Conservation (phyloP, 2,888 invertebrate genomes). For the Falcaria lacertinaria region DNA sequence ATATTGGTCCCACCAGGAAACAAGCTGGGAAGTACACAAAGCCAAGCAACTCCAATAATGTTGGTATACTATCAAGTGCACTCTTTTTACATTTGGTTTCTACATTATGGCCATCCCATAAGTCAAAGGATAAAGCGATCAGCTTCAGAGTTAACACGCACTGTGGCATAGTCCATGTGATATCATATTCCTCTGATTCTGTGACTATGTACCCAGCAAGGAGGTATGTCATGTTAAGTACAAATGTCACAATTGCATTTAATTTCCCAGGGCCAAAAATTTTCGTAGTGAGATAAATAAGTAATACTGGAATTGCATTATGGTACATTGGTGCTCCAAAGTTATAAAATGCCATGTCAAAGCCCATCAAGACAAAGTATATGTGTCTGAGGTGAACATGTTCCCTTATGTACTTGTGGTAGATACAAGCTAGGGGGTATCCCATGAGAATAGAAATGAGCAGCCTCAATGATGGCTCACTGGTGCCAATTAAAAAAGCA, state of each 20-base stretch:
- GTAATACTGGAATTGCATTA: slow-evolving; percentile 84
- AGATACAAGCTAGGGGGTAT: slow-evolving; percentile 62
- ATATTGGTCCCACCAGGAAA: slow-evolving; percentile 97
- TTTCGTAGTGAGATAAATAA: slow-evolving; percentile 85
- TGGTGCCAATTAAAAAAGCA: slow-evolving; percentile 75
- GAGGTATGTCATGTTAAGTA: slow-evolving; percentile 90
- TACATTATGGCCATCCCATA: slow-evolving; percentile 86
- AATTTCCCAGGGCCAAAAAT: slow-evolving; percentile 82
- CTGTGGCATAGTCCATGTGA: slow-evolving; percentile 98
- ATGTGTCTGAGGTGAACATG: slow-evolving; percentile 80
- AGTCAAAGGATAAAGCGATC: slow-evolving; percentile 90
- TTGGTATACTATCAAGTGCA: slow-evolving; percentile 81
- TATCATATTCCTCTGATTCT: slow-evolving; percentile 93
- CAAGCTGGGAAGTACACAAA: slow-evolving; percentile 93
- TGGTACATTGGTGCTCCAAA: slow-evolving; percentile 92
- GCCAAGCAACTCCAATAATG: slow-evolving; percentile 88
- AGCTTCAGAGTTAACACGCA: slow-evolving; percentile 94
- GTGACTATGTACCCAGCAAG: slow-evolving; percentile 88
- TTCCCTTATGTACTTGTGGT: slow-evolving; percentile 44
- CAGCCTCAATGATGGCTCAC: slow-evolving; percentile 82
- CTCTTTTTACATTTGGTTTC: neutral
- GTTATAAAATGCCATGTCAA: slow-evolving; percentile 89
- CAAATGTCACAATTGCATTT: slow-evolving; percentile 85
- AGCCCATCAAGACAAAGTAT: slow-evolving; percentile 86
- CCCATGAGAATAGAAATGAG: slow-evolving; percentile 82